Base-by-base conservation (phyloP, 2,113 vertebrate genomes). In the Gadus macrocephalus region DNA sequence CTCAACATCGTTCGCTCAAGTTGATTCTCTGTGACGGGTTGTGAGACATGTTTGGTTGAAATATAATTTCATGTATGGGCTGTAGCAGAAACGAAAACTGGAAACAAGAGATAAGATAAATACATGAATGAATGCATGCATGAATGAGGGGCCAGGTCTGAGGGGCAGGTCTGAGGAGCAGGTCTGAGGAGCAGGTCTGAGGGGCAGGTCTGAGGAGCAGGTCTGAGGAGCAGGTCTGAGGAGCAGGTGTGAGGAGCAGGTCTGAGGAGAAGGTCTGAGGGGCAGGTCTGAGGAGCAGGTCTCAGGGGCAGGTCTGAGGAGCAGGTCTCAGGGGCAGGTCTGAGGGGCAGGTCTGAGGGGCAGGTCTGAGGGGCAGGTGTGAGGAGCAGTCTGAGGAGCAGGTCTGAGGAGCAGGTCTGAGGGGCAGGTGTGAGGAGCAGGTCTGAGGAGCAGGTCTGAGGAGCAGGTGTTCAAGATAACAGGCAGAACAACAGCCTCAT, bases 231-330 rank as follows among this genome's bases (percentile, higher is more conserved):
- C 31, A 38, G 67, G 62, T 49, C 12, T 4, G 60, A 66, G 81
- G 78, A 87, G 79, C 88, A 89, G 83, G 73, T 86, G 81, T 70
- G n/a, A n/a, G n/a, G n/a, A n/a, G n/a, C n/a, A 12, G 82, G 81
- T 25, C 22, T 25, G 22, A 77, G 64, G 31, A 31, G 31, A 2
- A 38, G 67, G 62, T 49, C 12, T 4, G 60, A 77, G 64, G 31
- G 4, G 31, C 31, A 38, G 67, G 62, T 49, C 12, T 4, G 60
- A 66, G 81, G 78, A 87, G 79, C 88, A 89, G 83, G 73, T 86
- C n/a, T n/a, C n/a, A n/a, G n/a, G n/a, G n/a, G n/a, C n/a, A 12
- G 82, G 81, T 25, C 22, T 25, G 22, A 77, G 64, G 31, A 31
- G 31, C 31, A 38, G 67, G 62, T 49, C 12, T 4, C 58, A 77